These are phyloP conservation scores for Phymatocera aterrima DNA, from an alignment of 2,888 invertebrate species.

Conservation along the genomic window DNA sequence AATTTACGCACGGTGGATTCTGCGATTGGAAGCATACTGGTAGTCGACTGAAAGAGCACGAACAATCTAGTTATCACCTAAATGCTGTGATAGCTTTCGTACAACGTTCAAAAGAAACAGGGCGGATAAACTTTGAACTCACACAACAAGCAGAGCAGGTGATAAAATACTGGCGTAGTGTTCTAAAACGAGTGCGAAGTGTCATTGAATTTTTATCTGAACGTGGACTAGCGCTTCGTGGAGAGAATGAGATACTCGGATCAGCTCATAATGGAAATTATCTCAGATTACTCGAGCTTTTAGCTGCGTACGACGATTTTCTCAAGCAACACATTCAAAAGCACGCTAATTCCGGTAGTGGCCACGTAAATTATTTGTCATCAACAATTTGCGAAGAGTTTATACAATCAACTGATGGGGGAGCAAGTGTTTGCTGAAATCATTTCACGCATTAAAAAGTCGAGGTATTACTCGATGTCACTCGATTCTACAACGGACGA, in stretches of 20 bases:
- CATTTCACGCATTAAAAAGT: slow-evolving; percentile 41
- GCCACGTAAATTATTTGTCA: slow-evolving; percentile 50
- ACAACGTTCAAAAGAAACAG: no score
- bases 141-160: slow-evolving; percentile 43
- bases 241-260: slow-evolving; percentile 52
- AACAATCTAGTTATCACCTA: slow-evolving; percentile 47
- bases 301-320: slow-evolving; percentile 54
- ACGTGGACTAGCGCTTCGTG: slow-evolving; percentile 55
- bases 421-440: slow-evolving; percentile 49
- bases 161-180: slow-evolving; percentile 55
- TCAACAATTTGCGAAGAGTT: slow-evolving; percentile 54
- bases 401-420: slow-evolving; percentile 48
- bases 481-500: slow-evolving; percentile 58
- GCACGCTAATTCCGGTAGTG: slow-evolving; percentile 46
- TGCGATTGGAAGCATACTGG: slow-evolving; percentile 52
- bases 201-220: slow-evolving; percentile 53
- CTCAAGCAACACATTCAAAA: neutral
- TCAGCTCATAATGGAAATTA: slow-evolving; percentile 55
- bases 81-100: slow-evolving; percentile 43
- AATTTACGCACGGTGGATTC: slow-evolving; percentile 50
- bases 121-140: no score
- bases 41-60: slow-evolving; percentile 49
- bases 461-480: slow-evolving; percentile 56
- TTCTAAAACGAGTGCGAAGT: slow-evolving; percentile 52
- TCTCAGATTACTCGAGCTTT: slow-evolving; percentile 53